Evolutionary conservation across 2,797 vertebrate species (phyloP).

Genomic region (Falco naumanni): DNA sequence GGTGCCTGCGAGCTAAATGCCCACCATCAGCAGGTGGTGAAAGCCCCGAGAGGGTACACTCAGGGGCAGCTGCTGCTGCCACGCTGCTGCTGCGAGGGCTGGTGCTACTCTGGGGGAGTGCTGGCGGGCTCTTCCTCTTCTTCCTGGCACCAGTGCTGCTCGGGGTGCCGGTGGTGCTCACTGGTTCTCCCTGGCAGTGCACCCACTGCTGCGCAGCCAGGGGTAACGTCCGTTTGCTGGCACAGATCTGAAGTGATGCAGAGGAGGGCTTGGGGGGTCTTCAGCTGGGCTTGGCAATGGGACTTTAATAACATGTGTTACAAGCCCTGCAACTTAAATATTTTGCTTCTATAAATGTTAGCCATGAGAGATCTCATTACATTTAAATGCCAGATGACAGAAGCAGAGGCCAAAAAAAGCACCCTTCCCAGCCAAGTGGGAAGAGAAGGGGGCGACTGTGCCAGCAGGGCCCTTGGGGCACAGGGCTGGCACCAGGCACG

Average conservation of each 20-base stretch:
- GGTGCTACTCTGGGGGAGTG: no score
- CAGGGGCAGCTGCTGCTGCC: not conserved
- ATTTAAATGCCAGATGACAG: slow-evolving; percentile 78
- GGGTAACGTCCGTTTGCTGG: accelerated
- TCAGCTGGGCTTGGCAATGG: slow-evolving; percentile 49
- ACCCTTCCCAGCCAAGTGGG: slow-evolving; percentile 66
- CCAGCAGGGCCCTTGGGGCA: slow-evolving; percentile 23
- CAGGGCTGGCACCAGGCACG: accelerated
- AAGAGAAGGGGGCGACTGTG: slow-evolving; percentile 36
- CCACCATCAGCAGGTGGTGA: not conserved
- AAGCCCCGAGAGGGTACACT: not conserved
- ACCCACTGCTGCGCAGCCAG: accelerated
- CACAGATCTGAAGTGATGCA: accelerated
- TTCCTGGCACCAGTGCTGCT: not conserved
- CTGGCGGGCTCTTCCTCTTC: not conserved
- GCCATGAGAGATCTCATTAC: slow-evolving; percentile 68
- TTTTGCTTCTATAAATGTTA: slow-evolving; percentile 72
- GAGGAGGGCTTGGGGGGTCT: not conserved
- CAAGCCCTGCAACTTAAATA: slow-evolving; percentile 65
- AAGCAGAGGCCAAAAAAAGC: slow-evolving; percentile 75
- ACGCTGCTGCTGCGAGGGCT: not conserved
- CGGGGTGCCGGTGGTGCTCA: not conserved
- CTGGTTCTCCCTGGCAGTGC: accelerated
- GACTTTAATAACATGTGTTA: slow-evolving; percentile 32
- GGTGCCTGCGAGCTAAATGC: not conserved